These are phyloP conservation scores for Phylloscopus trochiloides DNA, from an alignment of 2,113 vertebrate species.

Conservation along the genomic window DNA sequence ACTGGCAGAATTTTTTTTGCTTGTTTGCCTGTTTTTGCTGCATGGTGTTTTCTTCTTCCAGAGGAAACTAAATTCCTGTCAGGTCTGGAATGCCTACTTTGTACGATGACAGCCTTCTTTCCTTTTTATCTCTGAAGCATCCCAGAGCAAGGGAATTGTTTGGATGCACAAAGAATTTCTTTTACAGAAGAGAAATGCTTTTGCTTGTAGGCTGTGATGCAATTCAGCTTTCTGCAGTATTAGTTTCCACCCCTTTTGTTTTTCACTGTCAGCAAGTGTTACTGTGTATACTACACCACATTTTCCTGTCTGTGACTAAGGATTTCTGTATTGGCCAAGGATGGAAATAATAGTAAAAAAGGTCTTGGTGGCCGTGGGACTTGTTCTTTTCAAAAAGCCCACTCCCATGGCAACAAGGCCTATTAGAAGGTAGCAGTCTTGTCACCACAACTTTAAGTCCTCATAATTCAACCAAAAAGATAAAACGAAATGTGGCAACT, in stretches of 20 bases:
- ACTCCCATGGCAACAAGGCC: slow-evolving; percentile 67
- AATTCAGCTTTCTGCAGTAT: slow-evolving; percentile 33
- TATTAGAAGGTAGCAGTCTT: slow-evolving; percentile 72
- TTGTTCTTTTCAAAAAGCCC: slow-evolving; percentile 70
- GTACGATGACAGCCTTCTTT: background rate
- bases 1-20: background rate
- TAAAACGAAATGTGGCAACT: slow-evolving; percentile 79
- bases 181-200: slow-evolving; percentile 38
- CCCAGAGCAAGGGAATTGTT: background rate
- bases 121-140: slow-evolving; percentile 15
- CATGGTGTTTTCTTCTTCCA: background rate
- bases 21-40: background rate
- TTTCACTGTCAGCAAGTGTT: slow-evolving; percentile 68
- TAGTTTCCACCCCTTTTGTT: slow-evolving; percentile 52
- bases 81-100: background rate
- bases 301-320: slow-evolving; percentile 58
- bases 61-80: background rate
- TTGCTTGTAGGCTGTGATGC: slow-evolving; percentile 46
- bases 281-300: slow-evolving; percentile 14
- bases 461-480: slow-evolving; percentile 79
- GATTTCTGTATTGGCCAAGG: slow-evolving; percentile 40
- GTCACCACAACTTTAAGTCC: slow-evolving; percentile 80
- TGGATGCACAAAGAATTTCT: slow-evolving; percentile 52
- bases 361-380: slow-evolving; percentile 44
- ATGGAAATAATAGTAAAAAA: slow-evolving; percentile 49